phyloP scores from a whole-genome alignment of 2,888 invertebrate species.

The Ernsta delagoae region DNA sequence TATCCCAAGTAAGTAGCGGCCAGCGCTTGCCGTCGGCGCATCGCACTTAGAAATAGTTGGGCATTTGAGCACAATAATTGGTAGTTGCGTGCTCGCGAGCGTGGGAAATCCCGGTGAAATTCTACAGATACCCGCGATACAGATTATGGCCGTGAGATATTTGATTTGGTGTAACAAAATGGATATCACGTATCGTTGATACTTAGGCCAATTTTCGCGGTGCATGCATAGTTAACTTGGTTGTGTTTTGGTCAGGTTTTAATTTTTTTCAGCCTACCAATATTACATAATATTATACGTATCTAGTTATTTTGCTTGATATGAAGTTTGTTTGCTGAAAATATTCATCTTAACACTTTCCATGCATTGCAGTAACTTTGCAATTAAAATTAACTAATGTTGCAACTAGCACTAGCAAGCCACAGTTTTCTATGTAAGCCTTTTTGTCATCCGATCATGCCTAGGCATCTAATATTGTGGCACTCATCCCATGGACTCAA shows the following conservation, averaged over 20 bases:
- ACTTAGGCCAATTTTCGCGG: constrained; percentile 18
- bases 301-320: too few species aligned
- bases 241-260: constrained; percentile 5
- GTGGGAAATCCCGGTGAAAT: constrained; percentile 73
- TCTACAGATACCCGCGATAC: constrained; percentile 62
- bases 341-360: too few species aligned
- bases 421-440: too few species aligned
- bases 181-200: constrained; percentile 28
- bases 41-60: constrained; percentile 58
- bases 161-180: constrained; percentile 46
- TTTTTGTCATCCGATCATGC: too few species aligned
- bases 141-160: constrained; percentile 63
- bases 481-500: too few species aligned
- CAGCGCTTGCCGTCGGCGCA: constrained; percentile 1
- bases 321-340: too few species aligned
- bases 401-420: too few species aligned
- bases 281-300: too few species aligned
- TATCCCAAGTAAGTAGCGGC: constrained; percentile 4
- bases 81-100: constrained; percentile 70
- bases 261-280: too few species aligned
- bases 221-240: constrained; percentile 6
- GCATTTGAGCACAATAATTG: constrained; percentile 56
- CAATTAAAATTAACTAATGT: too few species aligned
- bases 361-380: too few species aligned
- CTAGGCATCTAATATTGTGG: too few species aligned